These are phyloP conservation scores for Melipona beecheii DNA, from an alignment of 2,888 invertebrate genomes.

Conservation along the genomic window DNA sequence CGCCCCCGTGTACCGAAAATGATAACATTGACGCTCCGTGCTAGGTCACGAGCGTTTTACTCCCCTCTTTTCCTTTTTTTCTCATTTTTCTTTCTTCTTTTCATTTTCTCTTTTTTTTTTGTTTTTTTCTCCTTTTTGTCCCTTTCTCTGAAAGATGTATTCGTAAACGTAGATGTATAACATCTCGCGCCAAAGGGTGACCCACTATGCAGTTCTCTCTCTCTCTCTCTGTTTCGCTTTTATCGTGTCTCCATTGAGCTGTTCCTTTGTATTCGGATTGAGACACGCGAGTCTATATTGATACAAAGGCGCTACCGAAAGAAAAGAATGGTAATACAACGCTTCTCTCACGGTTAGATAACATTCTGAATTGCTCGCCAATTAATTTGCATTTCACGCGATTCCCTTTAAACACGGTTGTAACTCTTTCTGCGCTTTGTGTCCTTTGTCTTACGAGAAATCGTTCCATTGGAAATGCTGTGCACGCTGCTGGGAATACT, in stretches of 20 bases:
- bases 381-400: conserved; percentile 50
- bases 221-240: conserved; percentile 3
- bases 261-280: conserved; percentile 33
- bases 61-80: background rate
- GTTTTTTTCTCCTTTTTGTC: background rate
- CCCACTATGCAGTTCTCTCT: conserved; percentile 37
- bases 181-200: conserved; percentile 50
- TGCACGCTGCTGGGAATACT: background rate
- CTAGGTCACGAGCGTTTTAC: conserved; percentile 44
- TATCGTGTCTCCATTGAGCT: conserved; percentile 26
- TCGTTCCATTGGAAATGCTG: background rate
- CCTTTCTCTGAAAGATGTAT: conserved; percentile 13
- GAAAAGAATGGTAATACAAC: conserved; percentile 34
- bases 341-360: conserved; percentile 8
- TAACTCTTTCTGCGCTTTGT: background rate
- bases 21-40: conserved; percentile 39
- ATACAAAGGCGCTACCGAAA: conserved; percentile 15
- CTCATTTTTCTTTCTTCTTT: background rate
- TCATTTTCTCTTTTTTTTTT: background rate
- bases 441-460: too few species aligned
- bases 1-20: conserved; percentile 2
- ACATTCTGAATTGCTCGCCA: conserved; percentile 34
- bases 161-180: conserved; percentile 46
- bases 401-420: background rate
- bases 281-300: conserved; percentile 25